Conservation (phyloP, 2,797 vertebrate genomes). For the Melanogrammus aeglefinus region DNA sequence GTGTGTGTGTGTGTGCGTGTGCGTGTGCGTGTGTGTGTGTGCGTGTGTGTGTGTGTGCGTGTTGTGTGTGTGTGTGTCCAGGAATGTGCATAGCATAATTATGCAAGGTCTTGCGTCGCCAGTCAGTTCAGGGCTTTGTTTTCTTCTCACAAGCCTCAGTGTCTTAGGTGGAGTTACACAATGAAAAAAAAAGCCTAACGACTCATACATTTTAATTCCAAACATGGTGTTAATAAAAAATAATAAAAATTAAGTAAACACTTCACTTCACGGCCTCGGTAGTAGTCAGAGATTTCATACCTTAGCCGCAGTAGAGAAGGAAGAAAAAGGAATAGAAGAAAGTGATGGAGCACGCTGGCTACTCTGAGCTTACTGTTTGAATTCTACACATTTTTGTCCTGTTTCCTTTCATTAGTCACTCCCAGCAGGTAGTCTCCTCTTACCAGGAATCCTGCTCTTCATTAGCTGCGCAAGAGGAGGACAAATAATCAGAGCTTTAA, state of each 20-base stretch:
- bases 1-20: too few species aligned
- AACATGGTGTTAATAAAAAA: slow-evolving; percentile 14
- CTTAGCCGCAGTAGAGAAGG: slow-evolving; percentile 12
- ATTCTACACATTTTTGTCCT: slow-evolving; percentile 52
- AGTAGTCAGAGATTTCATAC: slow-evolving; percentile 40
- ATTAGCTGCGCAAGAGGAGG: slow-evolving; percentile 52
- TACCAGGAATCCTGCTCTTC: slow-evolving; percentile 63
- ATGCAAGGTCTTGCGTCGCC: slow-evolving; percentile 58
- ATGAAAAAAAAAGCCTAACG: slow-evolving; percentile 12
- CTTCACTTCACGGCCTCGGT: slow-evolving; percentile 11
- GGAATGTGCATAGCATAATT: slow-evolving; percentile 60
- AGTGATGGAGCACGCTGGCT: slow-evolving; percentile 31
- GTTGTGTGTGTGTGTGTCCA: slow-evolving; percentile 45
- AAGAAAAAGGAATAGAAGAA: slow-evolving; percentile 26
- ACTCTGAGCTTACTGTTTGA: slow-evolving; percentile 47
- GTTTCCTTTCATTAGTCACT: slow-evolving; percentile 61
- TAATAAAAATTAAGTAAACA: not conserved
- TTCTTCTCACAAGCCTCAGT: slow-evolving; percentile 45
- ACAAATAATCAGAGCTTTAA: slow-evolving; percentile 67
- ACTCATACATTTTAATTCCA: slow-evolving; percentile 30
- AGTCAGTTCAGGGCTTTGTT: slow-evolving; percentile 52
- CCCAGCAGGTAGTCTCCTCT: slow-evolving; percentile 56
- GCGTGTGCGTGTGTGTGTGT: too few species aligned
- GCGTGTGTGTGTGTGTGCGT: slow-evolving; percentile 38
- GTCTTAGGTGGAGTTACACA: slow-evolving; percentile 33